These are phyloP conservation scores for Rhinatrema bivittatum DNA, from an alignment of 2,797 vertebrate genomes.

Conservation along the genomic window DNA sequence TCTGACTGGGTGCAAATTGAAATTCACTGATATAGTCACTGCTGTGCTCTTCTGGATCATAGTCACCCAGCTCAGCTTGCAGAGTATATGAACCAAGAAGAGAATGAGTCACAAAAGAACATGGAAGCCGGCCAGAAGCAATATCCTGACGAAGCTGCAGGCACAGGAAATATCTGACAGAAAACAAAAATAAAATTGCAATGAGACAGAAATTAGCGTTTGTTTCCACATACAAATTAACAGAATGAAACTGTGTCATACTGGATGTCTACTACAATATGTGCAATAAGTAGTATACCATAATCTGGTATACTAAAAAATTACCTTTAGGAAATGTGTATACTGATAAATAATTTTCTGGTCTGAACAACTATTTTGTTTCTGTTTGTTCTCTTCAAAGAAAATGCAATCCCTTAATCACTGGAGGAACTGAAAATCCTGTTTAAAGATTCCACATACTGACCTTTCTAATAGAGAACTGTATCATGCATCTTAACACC, in stretches of 20 bases:
- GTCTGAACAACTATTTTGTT: neutral
- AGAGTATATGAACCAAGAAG: constrained; percentile 87
- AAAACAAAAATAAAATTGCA: neutral
- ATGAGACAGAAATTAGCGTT: neutral
- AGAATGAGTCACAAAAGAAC: constrained; percentile 90
- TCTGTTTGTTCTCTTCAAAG: neutral
- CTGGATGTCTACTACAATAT: too few species aligned
- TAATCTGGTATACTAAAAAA: too few species aligned
- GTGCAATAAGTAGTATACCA: too few species aligned
- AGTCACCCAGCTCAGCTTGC: constrained; percentile 90
- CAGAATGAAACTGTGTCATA: too few species aligned
- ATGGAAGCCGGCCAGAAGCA: constrained; percentile 79
- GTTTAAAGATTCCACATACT: too few species aligned
- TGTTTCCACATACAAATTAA: neutral
- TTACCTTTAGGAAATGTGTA: too few species aligned
- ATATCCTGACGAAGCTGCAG: constrained; percentile 94
- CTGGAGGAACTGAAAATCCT: too few species aligned
- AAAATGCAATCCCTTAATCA: too few species aligned
- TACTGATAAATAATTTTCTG: too few species aligned
- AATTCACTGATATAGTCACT: constrained; percentile 73
- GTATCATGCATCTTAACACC: too few species aligned
- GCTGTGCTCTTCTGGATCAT: constrained; percentile 75
- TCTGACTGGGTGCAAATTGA: constrained; percentile 82
- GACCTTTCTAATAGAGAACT: too few species aligned
- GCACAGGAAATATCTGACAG: constrained; percentile 85